These are phyloP conservation scores for Pogonocherus hispidulus DNA, from an alignment of 2,888 invertebrate species.

Conservation along the genomic window DNA sequence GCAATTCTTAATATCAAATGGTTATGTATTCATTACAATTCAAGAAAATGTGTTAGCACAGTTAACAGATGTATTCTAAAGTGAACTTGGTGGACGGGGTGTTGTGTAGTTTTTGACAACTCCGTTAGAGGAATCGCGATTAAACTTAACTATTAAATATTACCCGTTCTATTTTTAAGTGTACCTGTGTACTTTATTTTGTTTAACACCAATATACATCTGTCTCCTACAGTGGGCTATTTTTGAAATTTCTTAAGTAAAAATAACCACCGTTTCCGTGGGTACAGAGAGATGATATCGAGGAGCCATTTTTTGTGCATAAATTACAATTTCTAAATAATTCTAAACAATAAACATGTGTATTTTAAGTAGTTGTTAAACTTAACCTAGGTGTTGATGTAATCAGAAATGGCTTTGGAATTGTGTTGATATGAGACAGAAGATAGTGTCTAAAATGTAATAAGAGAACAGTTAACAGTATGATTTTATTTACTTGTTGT, in stretches of 20 bases:
- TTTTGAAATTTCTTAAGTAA: constrained; percentile 66
- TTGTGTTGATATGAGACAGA: constrained; percentile 9
- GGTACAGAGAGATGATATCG: constrained; percentile 63
- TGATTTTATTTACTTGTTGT: constrained; percentile 38
- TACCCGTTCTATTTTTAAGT: constrained; percentile 68
- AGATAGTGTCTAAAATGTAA: constrained; percentile 40
- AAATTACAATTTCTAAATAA: constrained; percentile 42
- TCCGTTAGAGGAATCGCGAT: constrained; percentile 67
- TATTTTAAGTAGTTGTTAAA: constrained; percentile 56
- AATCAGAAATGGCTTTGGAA: constrained; percentile 17
- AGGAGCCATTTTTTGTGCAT: constrained; percentile 65
- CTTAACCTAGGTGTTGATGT: constrained; percentile 33
- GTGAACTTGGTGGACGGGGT: constrained; percentile 66
- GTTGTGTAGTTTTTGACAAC: constrained; percentile 67
- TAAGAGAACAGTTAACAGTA: constrained; percentile 32
- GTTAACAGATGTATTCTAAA: constrained; percentile 47
- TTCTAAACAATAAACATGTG: constrained; percentile 44
- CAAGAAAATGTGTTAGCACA: constrained; percentile 34
- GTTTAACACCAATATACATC: constrained; percentile 66
- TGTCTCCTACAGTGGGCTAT: constrained; percentile 66
- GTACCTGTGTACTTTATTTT: constrained; percentile 63
- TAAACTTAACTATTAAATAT: constrained; percentile 61
- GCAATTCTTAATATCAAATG: background rate
- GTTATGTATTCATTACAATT: background rate
- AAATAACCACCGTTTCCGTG: constrained; percentile 66